Evolutionary conservation across 1,140 invertebrate species (phyloP), one percentile per base, ranked within the genome.

Genomic region (Metopolophium dirhodum): DNA sequence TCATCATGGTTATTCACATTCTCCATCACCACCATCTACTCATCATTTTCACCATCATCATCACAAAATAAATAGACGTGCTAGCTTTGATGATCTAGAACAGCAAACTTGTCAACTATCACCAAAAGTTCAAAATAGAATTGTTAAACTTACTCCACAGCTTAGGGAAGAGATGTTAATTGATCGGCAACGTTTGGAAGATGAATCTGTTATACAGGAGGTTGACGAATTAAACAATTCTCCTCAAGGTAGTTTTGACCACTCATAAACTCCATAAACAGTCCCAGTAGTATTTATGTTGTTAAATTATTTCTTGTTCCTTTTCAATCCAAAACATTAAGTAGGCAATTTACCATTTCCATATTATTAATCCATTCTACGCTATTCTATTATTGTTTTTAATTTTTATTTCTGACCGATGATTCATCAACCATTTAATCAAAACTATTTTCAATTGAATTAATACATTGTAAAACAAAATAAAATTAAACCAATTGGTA

Each of bases 11-110:
- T 95, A 95, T 94, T 95, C 95, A 95, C 95, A 94, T 86, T 93
- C 45, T 57, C 91, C 77, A 90, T 87, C 88, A 7, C 91, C 91
- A 9, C 91, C 91, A n/a, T 92, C 90, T n/a, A 54, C 49, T 54
- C 93, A 83, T 87, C 88, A 61, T 93, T 94, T 86, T 54, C 93
- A 85, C 91, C 94, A 94, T n/a, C 35, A 94, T 90, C 86, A 93
- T 37, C 94, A 94, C n/a, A 96, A 96, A 93, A 95, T 97, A 61
- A 96, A 96, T 4, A 95, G 97, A 41, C 96, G 97, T 45, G 97
- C 97, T 26, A 97, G 97, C 26, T 94, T 98, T 85, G 97, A 98
- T 94, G 97, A 98, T 94, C 95, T 98, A 91, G 97, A 98, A 95
- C 96, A 97, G 94, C 96, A 96, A 94, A 96, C 97, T 1, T 98